Percentiles rank a stretch among this genome's conserved stretches.
Evolutionary conservation across 2,888 invertebrate genomes (phyloP).

Genomic region (Leptogaster cylindrica): DNA sequence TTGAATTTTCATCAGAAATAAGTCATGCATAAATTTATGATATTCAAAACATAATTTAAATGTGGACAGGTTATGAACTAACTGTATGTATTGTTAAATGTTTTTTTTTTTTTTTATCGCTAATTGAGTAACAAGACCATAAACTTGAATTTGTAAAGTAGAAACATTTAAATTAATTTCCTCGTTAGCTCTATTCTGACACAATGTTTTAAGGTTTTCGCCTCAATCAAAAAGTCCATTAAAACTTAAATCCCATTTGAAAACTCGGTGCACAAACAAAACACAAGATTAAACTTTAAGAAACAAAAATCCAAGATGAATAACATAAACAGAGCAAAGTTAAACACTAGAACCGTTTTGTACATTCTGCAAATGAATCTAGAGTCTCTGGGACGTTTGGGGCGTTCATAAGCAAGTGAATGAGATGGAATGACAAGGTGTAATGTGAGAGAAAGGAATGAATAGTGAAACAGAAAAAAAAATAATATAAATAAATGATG

Average conservation of each 20-base stretch:
- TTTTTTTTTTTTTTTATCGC: no score
- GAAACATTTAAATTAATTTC: conserved; percentile 7
- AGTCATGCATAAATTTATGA: no score
- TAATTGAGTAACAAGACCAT: no score
- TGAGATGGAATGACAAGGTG: not conserved
- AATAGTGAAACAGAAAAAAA: not conserved
- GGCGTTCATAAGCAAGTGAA: not conserved
- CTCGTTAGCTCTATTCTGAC: conserved; percentile 21
- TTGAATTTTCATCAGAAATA: no score
- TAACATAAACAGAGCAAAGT: conserved; percentile 33
- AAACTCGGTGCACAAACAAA: conserved; percentile 27
- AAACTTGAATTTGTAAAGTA: no score
- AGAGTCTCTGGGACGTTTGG: no score
- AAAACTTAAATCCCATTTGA: conserved; percentile 31
- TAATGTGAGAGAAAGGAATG: not conserved
- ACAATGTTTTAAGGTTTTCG: conserved; percentile 25
- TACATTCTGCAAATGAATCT: not conserved
- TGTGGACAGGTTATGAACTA: no score
- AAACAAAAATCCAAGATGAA: conserved; percentile 32
- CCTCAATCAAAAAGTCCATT: conserved; percentile 34
- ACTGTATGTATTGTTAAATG: no score
- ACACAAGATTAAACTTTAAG: conserved; percentile 29
- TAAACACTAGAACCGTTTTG: conserved; percentile 17
- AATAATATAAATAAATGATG: no score
- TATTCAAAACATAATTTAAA: no score